Evolutionary conservation across 2,113 vertebrate genomes (phyloP).

Genomic region (Pelobates fuscus): DNA sequence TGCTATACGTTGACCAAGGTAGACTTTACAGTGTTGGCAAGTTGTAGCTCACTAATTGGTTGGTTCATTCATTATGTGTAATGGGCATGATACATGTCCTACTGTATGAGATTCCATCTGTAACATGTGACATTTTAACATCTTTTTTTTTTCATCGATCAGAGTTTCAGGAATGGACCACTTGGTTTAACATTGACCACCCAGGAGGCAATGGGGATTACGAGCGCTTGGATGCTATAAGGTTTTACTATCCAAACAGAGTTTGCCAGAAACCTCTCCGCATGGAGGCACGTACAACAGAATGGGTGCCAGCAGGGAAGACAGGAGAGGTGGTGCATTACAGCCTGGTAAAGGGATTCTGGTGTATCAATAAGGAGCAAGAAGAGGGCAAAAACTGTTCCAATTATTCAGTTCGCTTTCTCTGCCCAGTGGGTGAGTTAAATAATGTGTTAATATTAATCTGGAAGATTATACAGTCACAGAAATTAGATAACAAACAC

Average conservation of each 20-base stretch:
- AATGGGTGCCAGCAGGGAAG: slow-evolving; percentile 74
- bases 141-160: neutral
- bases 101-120: too few species aligned
- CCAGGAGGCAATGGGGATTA: slow-evolving; percentile 85
- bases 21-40: too few species aligned
- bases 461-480: neutral
- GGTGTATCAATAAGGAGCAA: slow-evolving; percentile 87
- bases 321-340: slow-evolving; percentile 80
- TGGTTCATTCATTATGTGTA: too few species aligned
- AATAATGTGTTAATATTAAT: neutral
- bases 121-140: too few species aligned
- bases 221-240: slow-evolving; percentile 83
- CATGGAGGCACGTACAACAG: slow-evolving; percentile 82
- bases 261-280: slow-evolving; percentile 73
- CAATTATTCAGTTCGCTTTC: slow-evolving; percentile 78
- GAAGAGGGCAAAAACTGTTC: slow-evolving; percentile 73
- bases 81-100: too few species aligned
- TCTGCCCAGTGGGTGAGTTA: slow-evolving; percentile 78
- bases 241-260: slow-evolving; percentile 78
- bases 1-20: too few species aligned
- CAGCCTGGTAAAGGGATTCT: slow-evolving; percentile 79
- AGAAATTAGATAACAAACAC: too few species aligned
- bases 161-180: slow-evolving; percentile 82
- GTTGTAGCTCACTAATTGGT: too few species aligned
- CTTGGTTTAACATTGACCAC: slow-evolving; percentile 89